Evolutionary conservation across 1,140 invertebrate genomes (phyloP).

Genomic region (Cydia strobilella): DNA sequence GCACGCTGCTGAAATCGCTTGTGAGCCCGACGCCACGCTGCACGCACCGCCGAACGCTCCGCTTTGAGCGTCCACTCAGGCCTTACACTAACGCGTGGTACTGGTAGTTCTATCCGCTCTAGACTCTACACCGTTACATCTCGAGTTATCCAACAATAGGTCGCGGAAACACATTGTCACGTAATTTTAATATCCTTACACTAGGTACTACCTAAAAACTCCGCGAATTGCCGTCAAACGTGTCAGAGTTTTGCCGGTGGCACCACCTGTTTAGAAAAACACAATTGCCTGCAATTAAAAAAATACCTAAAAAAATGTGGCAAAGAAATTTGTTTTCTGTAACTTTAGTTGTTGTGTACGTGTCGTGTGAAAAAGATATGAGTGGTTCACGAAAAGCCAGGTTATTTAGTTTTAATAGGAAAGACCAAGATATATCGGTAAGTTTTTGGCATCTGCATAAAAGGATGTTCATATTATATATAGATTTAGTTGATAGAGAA

Average conservation of each 20-base stretch:
- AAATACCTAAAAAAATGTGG: conserved; percentile 44
- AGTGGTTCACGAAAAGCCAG: conserved; percentile 48
- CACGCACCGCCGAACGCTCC: no score
- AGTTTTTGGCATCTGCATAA: conserved; percentile 39
- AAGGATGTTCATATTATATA: no score
- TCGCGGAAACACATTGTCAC: conserved; percentile 53
- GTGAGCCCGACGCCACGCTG: no score
- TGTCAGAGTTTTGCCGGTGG: conserved; percentile 40
- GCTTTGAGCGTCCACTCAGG: no score
- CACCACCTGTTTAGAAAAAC: conserved; percentile 35
- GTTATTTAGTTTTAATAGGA: conserved; percentile 59
- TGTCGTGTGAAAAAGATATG: conserved; percentile 42
- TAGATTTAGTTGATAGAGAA: no score
- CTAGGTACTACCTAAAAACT: conserved; percentile 54
- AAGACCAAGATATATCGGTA: conserved; percentile 61
- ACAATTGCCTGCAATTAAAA: conserved; percentile 37
- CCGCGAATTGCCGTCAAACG: conserved; percentile 51
- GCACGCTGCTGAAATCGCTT: no score
- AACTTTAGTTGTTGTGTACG: conserved; percentile 37
- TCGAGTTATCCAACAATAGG: conserved; percentile 55
- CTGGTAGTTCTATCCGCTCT: conserved; percentile 17
- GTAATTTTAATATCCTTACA: conserved; percentile 44
- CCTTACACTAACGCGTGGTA: no score
- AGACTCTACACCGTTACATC: conserved; percentile 41
- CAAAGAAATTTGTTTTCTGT: conserved; percentile 39